Evolutionary conservation across 1,140 invertebrate genomes (phyloP).

Genomic region (Sinella curviseta): DNA sequence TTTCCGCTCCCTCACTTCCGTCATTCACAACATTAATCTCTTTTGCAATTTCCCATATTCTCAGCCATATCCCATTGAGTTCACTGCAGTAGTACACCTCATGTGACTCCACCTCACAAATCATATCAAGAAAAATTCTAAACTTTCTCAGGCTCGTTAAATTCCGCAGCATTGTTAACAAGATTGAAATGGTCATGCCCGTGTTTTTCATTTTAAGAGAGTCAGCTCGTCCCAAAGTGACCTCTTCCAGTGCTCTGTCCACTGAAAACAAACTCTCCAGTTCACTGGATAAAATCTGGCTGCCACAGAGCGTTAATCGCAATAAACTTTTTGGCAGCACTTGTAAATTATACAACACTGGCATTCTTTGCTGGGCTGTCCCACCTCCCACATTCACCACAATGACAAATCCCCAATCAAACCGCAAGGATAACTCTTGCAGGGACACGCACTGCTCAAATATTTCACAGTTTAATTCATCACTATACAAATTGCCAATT

Average conservation of each 20-base stretch:
- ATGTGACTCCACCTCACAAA: not conserved
- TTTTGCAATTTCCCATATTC: conserved; percentile 9
- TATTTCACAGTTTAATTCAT: conserved; percentile 15
- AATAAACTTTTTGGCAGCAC: not conserved
- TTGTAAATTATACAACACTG: not conserved
- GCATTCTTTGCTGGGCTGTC: not conserved
- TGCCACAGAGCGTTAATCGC: conserved; percentile 2
- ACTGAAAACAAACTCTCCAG: not conserved
- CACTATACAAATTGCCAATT: conserved; percentile 16
- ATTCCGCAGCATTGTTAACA: not conserved
- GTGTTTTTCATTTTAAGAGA: not conserved
- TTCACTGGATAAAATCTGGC: conserved; percentile 2
- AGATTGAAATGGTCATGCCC: not conserved
- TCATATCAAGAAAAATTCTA: conserved; percentile 9
- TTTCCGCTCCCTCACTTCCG: not conserved
- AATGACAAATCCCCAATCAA: conserved; percentile 8
- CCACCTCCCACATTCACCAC: not conserved
- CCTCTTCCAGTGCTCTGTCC: not conserved
- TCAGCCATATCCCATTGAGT: not conserved
- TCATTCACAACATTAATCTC: not conserved
- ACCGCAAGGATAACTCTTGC: not conserved
- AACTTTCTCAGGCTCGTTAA: not conserved
- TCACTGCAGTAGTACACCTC: not conserved
- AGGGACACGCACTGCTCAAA: not conserved
- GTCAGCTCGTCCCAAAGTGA: not conserved